phyloP scores from a whole-genome alignment of 2,888 invertebrate genomes.

The Sturmia bella region DNA sequence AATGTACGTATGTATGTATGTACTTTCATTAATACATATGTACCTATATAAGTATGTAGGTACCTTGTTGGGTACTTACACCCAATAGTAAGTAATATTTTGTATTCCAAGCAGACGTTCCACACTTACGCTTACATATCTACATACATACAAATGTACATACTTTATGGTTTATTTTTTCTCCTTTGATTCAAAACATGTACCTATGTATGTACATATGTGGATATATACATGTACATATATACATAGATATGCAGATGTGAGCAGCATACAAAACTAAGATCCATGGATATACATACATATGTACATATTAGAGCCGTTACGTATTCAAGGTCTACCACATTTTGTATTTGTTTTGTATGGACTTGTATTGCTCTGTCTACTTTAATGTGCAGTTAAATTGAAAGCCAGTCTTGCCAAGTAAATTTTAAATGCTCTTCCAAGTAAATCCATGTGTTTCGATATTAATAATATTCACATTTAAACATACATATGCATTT shows the following conservation, averaged over 20 bases:
- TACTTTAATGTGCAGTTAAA: slow-evolving; percentile 5
- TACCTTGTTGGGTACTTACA: too few relatives aligned
- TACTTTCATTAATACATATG: background rate
- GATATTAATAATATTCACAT: too few relatives aligned
- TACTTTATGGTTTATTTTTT: slow-evolving; percentile 30
- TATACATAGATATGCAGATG: background rate
- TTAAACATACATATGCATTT: too few relatives aligned
- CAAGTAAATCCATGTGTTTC: too few relatives aligned
- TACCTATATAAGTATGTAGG: background rate
- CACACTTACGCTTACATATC: too few relatives aligned
- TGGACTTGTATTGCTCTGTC: background rate
- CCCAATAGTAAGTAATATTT: slow-evolving; percentile 32
- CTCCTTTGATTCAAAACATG: slow-evolving; percentile 22
- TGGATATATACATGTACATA: background rate
- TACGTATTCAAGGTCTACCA: slow-evolving; percentile 73
- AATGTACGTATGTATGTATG: background rate
- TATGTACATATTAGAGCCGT: slow-evolving; percentile 69
- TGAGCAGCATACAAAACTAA: slow-evolving; percentile 56
- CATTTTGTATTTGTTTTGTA: slow-evolving; percentile 50
- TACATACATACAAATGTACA: background rate
- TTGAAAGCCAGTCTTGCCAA: slow-evolving; percentile 16
- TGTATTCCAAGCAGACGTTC: slow-evolving; percentile 32
- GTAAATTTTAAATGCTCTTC: too few relatives aligned
- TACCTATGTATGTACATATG: background rate
- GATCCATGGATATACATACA: slow-evolving; percentile 48